Percentiles rank a stretch among this genome's conserved stretches.
Evolutionary conservation across 2,888 invertebrate genomes (phyloP).

Genomic region (Cistogaster globosa): DNA sequence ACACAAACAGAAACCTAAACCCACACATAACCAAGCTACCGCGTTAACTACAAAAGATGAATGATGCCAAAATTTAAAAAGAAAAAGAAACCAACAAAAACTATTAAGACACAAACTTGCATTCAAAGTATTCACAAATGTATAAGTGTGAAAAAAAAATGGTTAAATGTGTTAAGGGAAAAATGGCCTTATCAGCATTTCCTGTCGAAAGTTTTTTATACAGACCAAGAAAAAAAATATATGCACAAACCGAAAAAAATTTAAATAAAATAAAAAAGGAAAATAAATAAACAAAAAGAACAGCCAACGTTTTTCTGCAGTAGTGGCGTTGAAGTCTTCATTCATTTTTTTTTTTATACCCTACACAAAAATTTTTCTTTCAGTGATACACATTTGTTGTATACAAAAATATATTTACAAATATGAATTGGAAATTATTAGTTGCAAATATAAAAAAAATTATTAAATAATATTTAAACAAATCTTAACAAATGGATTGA

Average conservation of each 20-base stretch:
- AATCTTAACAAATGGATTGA: too few relatives aligned
- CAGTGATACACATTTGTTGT: too few relatives aligned
- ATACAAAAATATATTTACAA: too few relatives aligned
- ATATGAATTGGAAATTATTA: too few relatives aligned
- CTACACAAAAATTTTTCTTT: neutral
- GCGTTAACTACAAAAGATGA: conserved; percentile 67
- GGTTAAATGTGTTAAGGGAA: conserved; percentile 74
- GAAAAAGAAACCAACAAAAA: conserved; percentile 36
- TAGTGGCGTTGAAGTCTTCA: neutral
- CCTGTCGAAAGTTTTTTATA: conserved; percentile 83
- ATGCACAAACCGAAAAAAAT: conserved; percentile 39
- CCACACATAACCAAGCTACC: conserved; percentile 63
- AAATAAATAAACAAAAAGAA: conserved; percentile 37
- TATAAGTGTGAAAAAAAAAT: conserved; percentile 55
- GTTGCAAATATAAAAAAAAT: too few relatives aligned
- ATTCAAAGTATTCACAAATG: conserved; percentile 69
- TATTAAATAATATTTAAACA: too few relatives aligned
- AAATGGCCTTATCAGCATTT: conserved; percentile 83
- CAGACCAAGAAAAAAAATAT: conserved; percentile 45
- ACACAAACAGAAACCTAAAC: conserved; percentile 15
- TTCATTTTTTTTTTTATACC: neutral
- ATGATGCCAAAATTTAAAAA: conserved; percentile 66
- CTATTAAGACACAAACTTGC: conserved; percentile 70
- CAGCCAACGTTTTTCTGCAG: neutral
- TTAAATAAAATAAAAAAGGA: conserved; percentile 47